Conservation (phyloP, 2,797 vertebrate genomes). For the Sebastes trivittatus region DNA sequence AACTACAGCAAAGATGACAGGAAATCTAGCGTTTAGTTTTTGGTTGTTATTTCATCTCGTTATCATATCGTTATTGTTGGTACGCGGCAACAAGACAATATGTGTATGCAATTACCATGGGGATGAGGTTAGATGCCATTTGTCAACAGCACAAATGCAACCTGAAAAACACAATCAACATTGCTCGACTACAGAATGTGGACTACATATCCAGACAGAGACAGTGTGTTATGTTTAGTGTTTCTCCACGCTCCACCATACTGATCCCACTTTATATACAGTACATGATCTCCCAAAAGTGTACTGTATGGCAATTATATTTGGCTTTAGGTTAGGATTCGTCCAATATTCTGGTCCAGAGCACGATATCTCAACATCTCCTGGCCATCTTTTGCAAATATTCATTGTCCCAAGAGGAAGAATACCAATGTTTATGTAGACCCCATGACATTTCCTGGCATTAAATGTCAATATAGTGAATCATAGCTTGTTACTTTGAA, state of each 20-base stretch:
- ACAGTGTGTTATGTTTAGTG: not conserved
- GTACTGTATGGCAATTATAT: not conserved
- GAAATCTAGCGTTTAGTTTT: not conserved
- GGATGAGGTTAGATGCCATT: not conserved
- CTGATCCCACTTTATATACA: not conserved
- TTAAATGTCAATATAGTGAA: not conserved
- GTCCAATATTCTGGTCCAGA: not conserved
- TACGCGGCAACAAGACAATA: not conserved
- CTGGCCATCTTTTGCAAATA: not conserved
- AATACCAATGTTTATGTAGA: not conserved
- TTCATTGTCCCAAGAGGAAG: not conserved
- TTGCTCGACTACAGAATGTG: not conserved
- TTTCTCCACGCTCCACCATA: not conserved
- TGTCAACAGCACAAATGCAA: too few species aligned
- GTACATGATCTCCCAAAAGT: not conserved
- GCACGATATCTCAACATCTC: not conserved
- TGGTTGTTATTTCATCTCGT: not conserved
- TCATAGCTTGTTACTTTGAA: not conserved
- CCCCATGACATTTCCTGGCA: not conserved
- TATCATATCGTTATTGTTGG: not conserved
- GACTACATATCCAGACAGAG: not conserved
- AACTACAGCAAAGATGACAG: not conserved
- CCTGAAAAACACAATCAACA: not conserved
- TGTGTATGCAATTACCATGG: not conserved
- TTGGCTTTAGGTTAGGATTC: too few species aligned